These are phyloP conservation scores for Uloborus diversus DNA, from an alignment of 1,140 invertebrate genomes.

Conservation along the genomic window DNA sequence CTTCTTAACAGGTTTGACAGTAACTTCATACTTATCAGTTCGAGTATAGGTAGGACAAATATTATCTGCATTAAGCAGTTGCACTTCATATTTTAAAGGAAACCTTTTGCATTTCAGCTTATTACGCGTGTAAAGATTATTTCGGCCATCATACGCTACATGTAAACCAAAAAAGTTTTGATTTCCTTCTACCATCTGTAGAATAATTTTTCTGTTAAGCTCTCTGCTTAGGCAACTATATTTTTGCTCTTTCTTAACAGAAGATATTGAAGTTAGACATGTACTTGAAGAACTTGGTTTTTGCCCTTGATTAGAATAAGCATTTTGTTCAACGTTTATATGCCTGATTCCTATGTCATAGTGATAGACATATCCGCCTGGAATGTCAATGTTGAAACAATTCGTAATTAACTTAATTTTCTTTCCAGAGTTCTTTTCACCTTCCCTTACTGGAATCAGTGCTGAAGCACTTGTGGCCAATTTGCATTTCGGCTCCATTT, in stretches of 20 bases:
- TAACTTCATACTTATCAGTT: not conserved
- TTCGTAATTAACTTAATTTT: conserved; percentile 24
- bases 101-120: not conserved
- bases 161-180: not conserved
- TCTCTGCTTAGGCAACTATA: conserved; percentile 18
- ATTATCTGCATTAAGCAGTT: not conserved
- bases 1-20: conserved; percentile 24
- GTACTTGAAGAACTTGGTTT: not conserved
- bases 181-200: not conserved
- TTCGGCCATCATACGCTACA: conserved; percentile 41
- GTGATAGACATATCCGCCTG: conserved; percentile 33
- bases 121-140: conserved; percentile 14
- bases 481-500: not conserved
- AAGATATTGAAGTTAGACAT: not conserved
- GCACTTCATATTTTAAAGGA: not conserved
- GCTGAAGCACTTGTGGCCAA: not conserved
- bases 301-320: no score
- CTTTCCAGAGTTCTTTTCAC: not conserved
- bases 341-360: conserved; percentile 39
- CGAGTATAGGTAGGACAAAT: not conserved
- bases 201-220: conserved; percentile 19
- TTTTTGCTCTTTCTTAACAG: conserved; percentile 1
- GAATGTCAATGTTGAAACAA: conserved; percentile 1
- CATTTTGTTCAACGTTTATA: no score
- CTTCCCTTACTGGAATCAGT: not conserved